phyloP scores from a whole-genome alignment of 2,113 vertebrate species.

The Ibidorhyncha struthersii region DNA sequence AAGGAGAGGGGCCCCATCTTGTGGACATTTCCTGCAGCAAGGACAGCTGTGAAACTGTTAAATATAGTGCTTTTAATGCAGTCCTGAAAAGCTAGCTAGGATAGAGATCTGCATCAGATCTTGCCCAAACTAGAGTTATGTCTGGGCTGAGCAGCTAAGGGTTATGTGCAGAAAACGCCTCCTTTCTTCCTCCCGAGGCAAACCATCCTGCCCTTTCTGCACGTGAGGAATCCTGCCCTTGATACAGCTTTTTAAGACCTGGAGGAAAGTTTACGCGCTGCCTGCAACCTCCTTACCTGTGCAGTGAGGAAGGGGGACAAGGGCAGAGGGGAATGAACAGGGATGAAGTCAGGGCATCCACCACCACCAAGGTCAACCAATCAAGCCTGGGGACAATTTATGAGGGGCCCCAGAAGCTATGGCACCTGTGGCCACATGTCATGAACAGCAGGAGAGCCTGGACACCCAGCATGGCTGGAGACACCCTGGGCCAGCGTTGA shows the following conservation, averaged over 20 bases:
- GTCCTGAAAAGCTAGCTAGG: neutral
- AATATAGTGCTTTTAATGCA: neutral
- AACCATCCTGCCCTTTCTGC: neutral
- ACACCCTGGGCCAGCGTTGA: neutral
- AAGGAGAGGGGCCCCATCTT: conserved; percentile 12
- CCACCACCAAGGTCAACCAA: rapidly evolving
- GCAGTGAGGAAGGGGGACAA: rapidly evolving
- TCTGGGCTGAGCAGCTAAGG: neutral
- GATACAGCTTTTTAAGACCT: neutral
- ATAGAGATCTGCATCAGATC: neutral
- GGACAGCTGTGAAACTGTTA: neutral
- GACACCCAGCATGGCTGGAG: neutral
- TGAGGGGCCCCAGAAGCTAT: neutral
- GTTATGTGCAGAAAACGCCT: rapidly evolving
- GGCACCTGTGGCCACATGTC: rapidly evolving
- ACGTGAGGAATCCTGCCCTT: neutral
- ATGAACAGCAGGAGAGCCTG: neutral
- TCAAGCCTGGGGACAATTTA: neutral
- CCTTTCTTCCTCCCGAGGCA: neutral
- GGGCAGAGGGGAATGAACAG: neutral
- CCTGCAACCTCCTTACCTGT: neutral
- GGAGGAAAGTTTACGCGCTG: rapidly evolving
- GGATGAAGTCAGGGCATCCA: neutral
- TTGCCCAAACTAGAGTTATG: rapidly evolving
- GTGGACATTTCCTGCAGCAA: neutral